These are phyloP conservation scores for Eupithecia inturbata DNA, from an alignment of 2,888 invertebrate species.

Conservation along the genomic window DNA sequence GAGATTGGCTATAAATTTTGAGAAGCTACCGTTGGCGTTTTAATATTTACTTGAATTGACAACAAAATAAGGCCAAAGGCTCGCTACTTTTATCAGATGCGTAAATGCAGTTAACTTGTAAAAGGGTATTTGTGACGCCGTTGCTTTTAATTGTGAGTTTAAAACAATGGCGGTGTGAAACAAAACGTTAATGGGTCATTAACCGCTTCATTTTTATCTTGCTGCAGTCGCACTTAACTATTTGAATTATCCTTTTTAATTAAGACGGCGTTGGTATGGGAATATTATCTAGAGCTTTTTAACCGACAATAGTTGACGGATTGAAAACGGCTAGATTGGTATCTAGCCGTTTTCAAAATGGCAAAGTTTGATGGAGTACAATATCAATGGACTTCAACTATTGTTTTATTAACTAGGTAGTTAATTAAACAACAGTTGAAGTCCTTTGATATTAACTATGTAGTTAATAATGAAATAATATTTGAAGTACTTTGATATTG, in stretches of 20 bases:
- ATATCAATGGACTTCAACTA: no score
- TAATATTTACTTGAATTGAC: conserved; percentile 11
- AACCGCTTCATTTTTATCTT: conserved; percentile 36
- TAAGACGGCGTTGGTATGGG: conserved; percentile 21
- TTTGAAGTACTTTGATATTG: neutral
- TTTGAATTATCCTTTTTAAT: conserved; percentile 32
- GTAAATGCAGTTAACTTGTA: conserved; percentile 36
- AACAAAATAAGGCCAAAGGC: no score
- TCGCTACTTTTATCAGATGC: conserved; percentile 17
- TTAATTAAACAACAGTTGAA: no score
- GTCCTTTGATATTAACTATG: no score
- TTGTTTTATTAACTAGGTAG: no score
- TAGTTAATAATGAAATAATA: neutral
- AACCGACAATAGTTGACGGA: neutral
- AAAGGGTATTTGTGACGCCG: conserved; percentile 29
- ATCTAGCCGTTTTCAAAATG: no score
- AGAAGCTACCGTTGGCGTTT: conserved; percentile 29
- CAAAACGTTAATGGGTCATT: conserved; percentile 38
- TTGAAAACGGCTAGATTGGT: neutral
- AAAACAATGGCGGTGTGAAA: conserved; percentile 37
- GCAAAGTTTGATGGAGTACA: no score
- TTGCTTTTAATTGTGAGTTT: conserved; percentile 35
- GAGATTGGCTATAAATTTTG: conserved; percentile 45
- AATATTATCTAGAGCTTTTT: conserved; percentile 11
- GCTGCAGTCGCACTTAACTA: conserved; percentile 27